These are phyloP conservation scores for Percopsis transmontana DNA, from an alignment of 2,113 vertebrate genomes.

Conservation along the genomic window DNA sequence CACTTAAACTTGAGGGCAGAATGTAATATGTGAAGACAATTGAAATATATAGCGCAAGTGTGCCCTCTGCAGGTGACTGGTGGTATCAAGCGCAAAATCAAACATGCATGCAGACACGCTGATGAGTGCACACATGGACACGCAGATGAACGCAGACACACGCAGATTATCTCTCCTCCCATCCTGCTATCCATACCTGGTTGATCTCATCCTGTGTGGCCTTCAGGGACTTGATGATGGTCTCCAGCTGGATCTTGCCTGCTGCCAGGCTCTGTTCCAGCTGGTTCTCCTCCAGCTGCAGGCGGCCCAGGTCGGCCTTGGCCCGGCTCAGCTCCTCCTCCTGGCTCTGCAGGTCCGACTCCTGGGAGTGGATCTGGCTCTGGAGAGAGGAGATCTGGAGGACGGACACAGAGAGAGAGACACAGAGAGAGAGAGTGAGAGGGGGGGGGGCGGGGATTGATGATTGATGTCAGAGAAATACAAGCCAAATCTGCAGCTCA, in stretches of 20 bases:
- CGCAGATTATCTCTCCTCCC: neutral
- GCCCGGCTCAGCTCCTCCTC: constrained; percentile 92
- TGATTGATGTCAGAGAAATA: too few relatives aligned
- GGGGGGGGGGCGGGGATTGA: too few relatives aligned
- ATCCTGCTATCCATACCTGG: constrained; percentile 79
- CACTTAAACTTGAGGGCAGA: neutral
- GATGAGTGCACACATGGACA: neutral
- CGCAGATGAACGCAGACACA: neutral
- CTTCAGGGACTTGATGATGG: constrained; percentile 94
- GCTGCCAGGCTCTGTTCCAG: constrained; percentile 96
- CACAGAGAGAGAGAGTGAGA: neutral
- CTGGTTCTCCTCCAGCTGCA: constrained; percentile 94
- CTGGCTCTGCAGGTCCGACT: constrained; percentile 91
- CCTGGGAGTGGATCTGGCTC: constrained; percentile 93
- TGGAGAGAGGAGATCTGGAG: constrained; percentile 90
- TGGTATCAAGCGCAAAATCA: neutral
- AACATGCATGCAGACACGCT: neutral
- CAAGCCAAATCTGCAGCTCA: too few relatives aligned
- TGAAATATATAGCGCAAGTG: neutral
- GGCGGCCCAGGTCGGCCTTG: constrained; percentile 86
- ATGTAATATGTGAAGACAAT: neutral
- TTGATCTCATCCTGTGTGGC: constrained; percentile 97
- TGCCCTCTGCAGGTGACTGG: constrained; percentile 32
- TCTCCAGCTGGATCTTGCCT: constrained; percentile 92
- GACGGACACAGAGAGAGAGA: neutral